phyloP scores from a whole-genome alignment of 2,797 vertebrate genomes.

The Macropus fuliginosus region DNA sequence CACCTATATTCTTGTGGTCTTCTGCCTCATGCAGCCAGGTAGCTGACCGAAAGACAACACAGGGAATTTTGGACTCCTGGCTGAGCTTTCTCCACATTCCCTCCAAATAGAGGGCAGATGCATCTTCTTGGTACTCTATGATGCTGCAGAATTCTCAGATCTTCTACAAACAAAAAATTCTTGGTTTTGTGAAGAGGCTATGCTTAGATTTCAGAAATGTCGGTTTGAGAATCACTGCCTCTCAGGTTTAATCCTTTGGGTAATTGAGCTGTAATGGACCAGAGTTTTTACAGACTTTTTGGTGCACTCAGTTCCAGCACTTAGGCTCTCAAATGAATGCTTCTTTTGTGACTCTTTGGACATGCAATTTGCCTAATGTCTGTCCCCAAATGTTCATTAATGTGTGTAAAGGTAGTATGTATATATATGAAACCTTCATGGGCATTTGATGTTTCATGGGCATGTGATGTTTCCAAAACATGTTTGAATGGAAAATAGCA shows the following conservation, averaged over 20 bases:
- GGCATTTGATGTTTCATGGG: background rate
- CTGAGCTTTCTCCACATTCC: background rate
- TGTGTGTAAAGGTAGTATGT: background rate
- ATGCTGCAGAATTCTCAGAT: background rate
- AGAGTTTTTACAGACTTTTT: conserved; percentile 7
- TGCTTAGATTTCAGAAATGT: conserved; percentile 25
- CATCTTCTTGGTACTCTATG: background rate
- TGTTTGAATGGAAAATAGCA: conserved; percentile 9
- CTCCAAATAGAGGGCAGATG: background rate
- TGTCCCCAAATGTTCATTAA: conserved; percentile 28
- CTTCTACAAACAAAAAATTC: background rate
- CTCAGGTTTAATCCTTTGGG: conserved; percentile 11
- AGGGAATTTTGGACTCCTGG: conserved; percentile 15
- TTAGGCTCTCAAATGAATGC: conserved; percentile 14
- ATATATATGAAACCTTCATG: rapidly evolving
- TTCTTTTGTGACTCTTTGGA: conserved; percentile 9
- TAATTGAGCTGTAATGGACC: background rate
- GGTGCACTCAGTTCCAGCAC: background rate
- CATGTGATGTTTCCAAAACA: background rate
- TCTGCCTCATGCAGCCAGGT: conserved; percentile 39
- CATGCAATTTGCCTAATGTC: background rate
- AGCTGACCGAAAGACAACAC: conserved; percentile 8
- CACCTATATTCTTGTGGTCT: background rate
- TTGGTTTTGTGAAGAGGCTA: background rate
- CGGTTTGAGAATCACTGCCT: conserved; percentile 22